Base-by-base conservation (phyloP, 2,113 vertebrate genomes). In the Leiothrix lutea region DNA sequence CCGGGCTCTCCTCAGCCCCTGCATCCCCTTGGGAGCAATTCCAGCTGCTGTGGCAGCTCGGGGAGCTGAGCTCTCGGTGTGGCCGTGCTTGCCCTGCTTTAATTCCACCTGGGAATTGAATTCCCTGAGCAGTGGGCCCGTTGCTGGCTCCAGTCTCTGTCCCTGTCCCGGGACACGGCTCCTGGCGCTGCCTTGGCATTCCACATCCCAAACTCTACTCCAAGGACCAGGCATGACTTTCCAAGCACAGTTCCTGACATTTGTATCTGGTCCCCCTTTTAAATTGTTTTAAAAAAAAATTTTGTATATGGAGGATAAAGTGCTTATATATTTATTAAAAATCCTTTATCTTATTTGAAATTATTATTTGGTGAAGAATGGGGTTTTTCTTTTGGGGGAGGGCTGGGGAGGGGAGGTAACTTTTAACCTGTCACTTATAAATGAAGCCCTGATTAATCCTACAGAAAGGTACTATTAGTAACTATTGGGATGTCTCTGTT, bases 271-370 rank as follows among this genome's bases (percentile, higher is more conserved):
- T 97, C 96, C 97, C 98, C 95, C 71, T 98, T 98, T 97, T 94
- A 96, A 98, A 97, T 97, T 97, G 84, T 98, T 98, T 98, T 97
- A 97, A 97, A 97, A 97, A 38, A 38, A 97, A 97, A 97, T 98
- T 98, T 98, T 98, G 96, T 98, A 98, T 98, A 98, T 98, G 98
- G 98, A 98, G 97, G 98, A 97, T 98, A 96, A 98, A 98, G 97
- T 98, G 95, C 97, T 97, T 98, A 98, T 98, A 98, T 98, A 98
- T 98, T 98, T 98, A 98, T 98, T 98, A 97, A 98, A 98, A 97
- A 97, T 97, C 96, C 94, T 98, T 98, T 98, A 98, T 98, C 97
- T 98, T 98, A 98, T 98, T 98, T 97, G 96, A 98, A 97, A 97
- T 98, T 97, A 98, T 98, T 98, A 97, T 98, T 98, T 98, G 97